Percentiles rank a stretch among this genome's conserved stretches.
Conservation (phyloP, 2,888 invertebrate species). For the Watsonalla binaria region DNA sequence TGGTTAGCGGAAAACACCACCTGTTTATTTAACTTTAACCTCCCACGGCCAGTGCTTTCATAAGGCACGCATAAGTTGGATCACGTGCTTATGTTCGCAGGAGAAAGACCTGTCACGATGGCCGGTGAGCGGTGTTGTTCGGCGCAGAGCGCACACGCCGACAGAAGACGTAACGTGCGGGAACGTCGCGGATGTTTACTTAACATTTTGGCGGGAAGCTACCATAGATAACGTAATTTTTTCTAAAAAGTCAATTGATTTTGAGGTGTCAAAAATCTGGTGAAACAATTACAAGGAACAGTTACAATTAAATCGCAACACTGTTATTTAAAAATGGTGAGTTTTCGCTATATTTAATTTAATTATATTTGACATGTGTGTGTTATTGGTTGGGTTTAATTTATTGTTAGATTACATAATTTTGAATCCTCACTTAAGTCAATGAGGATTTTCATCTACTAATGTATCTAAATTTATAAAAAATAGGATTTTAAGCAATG, state of each 20-base stretch:
- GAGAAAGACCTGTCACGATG: slow-evolving; percentile 44
- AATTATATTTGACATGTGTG: too few relatives aligned
- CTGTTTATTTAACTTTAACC: slow-evolving; percentile 24
- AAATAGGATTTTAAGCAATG: too few relatives aligned
- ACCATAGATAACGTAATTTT: slow-evolving; percentile 15
- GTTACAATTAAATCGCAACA: too few relatives aligned
- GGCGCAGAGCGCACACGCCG: slow-evolving; percentile 25
- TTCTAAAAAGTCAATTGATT: slow-evolving; percentile 1
- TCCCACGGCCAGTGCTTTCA: slow-evolving; percentile 60
- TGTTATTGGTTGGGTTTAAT: too few relatives aligned
- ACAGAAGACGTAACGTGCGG: slow-evolving; percentile 58
- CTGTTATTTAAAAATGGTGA: too few relatives aligned
- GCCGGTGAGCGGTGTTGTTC: slow-evolving; percentile 43
- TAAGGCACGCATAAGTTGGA: slow-evolving; percentile 44
- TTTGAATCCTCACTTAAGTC: too few relatives aligned
- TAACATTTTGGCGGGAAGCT: slow-evolving; percentile 49
- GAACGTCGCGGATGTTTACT: slow-evolving; percentile 54
- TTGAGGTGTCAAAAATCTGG: too few relatives aligned
- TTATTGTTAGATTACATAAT: too few relatives aligned
- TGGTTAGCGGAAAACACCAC: slow-evolving; percentile 6
- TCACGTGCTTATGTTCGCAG: slow-evolving; percentile 49
- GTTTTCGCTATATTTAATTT: too few relatives aligned
- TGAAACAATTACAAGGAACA: too few relatives aligned
- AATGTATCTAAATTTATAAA: too few relatives aligned
- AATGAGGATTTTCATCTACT: too few relatives aligned